phyloP scores from a whole-genome alignment of 2,113 vertebrate species.

The Neoarius graeffei region DNA sequence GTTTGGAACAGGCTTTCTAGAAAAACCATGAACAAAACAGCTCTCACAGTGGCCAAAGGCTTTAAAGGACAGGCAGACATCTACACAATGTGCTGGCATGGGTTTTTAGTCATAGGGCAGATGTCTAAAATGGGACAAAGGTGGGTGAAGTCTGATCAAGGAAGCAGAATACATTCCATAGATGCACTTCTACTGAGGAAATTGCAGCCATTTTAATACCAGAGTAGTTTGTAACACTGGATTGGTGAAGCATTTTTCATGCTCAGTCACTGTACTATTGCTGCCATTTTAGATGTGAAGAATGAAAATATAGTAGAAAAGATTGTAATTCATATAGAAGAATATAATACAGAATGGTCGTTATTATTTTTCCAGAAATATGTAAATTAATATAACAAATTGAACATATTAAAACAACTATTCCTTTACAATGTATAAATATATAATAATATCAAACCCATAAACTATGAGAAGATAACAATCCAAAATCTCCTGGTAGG shows the following conservation, averaged over 20 bases:
- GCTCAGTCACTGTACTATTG: neutral
- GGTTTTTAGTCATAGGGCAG: conserved; percentile 36
- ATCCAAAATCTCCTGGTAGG: neutral
- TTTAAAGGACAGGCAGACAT: conserved; percentile 38
- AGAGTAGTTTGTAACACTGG: neutral
- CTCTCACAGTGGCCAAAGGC: conserved; percentile 36
- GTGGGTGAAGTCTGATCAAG: conserved; percentile 26
- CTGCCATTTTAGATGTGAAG: neutral
- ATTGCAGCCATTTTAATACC: neutral
- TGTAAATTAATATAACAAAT: neutral
- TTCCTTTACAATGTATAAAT: neutral
- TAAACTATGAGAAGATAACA: neutral
- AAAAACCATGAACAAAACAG: conserved; percentile 41
- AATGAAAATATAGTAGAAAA: neutral
- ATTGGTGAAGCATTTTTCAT: neutral
- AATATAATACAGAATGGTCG: neutral
- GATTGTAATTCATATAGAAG: neutral
- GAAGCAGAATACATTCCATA: conserved; percentile 18
- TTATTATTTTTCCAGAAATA: conserved; percentile 3
- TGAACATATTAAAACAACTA: neutral
- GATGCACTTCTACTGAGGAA: neutral
- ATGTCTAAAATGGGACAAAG: conserved; percentile 21
- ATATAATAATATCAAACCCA: neutral
- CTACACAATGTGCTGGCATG: conserved; percentile 35
- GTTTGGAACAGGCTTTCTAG: conserved; percentile 48